These are phyloP conservation scores for Pyrocoelia pectoralis DNA, from an alignment of 2,888 invertebrate species.

Conservation along the genomic window DNA sequence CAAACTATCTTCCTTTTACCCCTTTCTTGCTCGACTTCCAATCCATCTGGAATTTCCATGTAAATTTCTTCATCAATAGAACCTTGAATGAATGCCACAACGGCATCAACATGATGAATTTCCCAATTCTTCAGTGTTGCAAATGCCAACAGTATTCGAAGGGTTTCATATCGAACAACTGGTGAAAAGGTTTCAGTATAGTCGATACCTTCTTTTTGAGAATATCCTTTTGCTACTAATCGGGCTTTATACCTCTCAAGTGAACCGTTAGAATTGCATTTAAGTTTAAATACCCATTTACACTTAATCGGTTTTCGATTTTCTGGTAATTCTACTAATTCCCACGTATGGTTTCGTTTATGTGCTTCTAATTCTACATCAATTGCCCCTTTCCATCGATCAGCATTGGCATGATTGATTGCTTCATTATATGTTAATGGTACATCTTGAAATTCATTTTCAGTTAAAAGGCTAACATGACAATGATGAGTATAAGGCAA, in stretches of 20 bases:
- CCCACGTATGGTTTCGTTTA: no score
- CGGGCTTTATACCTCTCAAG: not conserved
- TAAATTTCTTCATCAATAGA: not conserved
- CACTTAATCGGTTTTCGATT: not conserved
- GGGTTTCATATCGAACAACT: no score
- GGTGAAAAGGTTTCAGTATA: not conserved
- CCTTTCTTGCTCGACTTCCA: no score
- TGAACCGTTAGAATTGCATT: not conserved
- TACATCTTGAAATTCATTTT: no score
- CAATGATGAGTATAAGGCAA: no score
- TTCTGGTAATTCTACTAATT: slow-evolving; percentile 1
- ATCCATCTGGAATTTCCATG: slow-evolving; percentile 16
- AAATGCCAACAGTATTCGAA: not conserved
- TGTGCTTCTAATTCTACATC: not conserved
- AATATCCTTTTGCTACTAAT: no score
- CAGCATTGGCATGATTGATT: no score
- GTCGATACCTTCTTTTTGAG: not conserved
- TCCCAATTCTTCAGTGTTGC: not conserved
- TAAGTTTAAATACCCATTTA: not conserved
- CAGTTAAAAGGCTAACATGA: no score
- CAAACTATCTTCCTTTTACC: not conserved
- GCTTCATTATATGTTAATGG: no score
- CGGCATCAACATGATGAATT: not conserved
- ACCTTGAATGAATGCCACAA: not conserved
- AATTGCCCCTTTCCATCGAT: not conserved